Base-by-base conservation (phyloP, 2,888 invertebrate species). In the Athripsodes cinereus region DNA sequence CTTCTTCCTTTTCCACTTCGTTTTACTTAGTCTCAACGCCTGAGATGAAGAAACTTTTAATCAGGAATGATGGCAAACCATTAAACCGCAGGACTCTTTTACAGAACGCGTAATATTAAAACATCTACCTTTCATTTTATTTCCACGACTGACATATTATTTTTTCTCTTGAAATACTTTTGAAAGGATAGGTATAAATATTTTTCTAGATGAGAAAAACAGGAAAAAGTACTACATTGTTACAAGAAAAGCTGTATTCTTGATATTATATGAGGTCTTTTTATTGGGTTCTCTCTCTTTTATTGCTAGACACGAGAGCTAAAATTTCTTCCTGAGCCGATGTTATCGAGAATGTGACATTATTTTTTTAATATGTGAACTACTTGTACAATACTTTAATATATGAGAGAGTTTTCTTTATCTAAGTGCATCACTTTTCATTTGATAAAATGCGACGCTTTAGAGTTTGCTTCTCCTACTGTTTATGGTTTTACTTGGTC, bases 31-130 rank as follows among this genome's bases (percentile, higher is more conserved):
- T 26, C 10, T 10, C 26, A 10, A 26, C 26, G 10, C 44, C 21
- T 52, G 31, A 50, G 55, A 48, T 47, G 50, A 55, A 40, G 56
- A 46, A 52, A 57, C 53, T 61, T 60, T 60, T 62, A 60, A 62
- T 62, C 56, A 57, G 48, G 49, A 58, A 40, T 60, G 50, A 60
- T 60, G 53, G 58, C 35, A 26, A 35, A 35, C 53, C 54, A 54
- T 60, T 58, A 60, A 50, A 51, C 52, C 52, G 53, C 51, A 56
- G 56, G 48, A 49, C 50, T 49, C 50, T 53, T 34, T 44, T 44
- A 53, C 31, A 53, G 57, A 44, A 57, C 59, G 52, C 54, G 47
- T 46, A 57, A 59, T 53, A 61, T 61, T 52, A 60, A 40, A 40
- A 40, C 40, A 16, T 40, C 40, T 16, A 40, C 40, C 40, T 40